phyloP scores from a whole-genome alignment of 2,113 vertebrate genomes.

The Elephas maximus region DNA sequence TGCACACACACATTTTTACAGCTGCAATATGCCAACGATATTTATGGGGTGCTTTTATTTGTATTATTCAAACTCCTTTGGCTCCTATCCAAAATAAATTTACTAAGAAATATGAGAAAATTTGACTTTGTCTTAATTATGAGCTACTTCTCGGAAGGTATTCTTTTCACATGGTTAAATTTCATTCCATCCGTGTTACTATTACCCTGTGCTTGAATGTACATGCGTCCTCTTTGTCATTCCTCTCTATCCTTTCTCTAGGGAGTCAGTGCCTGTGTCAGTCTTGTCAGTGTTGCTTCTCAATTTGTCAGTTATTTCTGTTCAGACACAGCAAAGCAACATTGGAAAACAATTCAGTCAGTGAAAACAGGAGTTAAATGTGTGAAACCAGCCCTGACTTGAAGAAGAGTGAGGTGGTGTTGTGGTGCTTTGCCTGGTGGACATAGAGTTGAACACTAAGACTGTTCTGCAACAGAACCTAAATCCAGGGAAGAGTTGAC shows the following conservation, averaged over 20 bases:
- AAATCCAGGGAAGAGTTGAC: background rate
- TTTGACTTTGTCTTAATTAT: background rate
- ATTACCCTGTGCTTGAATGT: background rate
- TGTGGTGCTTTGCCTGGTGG: background rate
- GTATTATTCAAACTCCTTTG: background rate
- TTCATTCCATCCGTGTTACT: background rate
- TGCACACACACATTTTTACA: background rate
- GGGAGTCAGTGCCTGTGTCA: background rate
- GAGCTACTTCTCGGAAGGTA: background rate
- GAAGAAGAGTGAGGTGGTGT: background rate
- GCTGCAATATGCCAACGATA: background rate
- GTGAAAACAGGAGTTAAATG: background rate
- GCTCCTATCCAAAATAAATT: background rate
- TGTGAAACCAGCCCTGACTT: background rate
- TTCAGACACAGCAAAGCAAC: background rate
- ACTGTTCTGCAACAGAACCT: background rate
- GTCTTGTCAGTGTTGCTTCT: background rate
- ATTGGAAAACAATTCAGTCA: constrained; percentile 7
- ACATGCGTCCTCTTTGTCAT: background rate
- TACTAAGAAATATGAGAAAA: background rate
- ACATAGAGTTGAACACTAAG: background rate
- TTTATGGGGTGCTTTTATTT: background rate
- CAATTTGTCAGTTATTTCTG: background rate
- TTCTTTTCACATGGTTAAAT: constrained; percentile 33
- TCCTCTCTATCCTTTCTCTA: background rate